Evolutionary conservation across 1,140 invertebrate genomes (phyloP), one percentile per base, ranked within the genome.

Genomic region (Oncopodura yosiiana): DNA sequence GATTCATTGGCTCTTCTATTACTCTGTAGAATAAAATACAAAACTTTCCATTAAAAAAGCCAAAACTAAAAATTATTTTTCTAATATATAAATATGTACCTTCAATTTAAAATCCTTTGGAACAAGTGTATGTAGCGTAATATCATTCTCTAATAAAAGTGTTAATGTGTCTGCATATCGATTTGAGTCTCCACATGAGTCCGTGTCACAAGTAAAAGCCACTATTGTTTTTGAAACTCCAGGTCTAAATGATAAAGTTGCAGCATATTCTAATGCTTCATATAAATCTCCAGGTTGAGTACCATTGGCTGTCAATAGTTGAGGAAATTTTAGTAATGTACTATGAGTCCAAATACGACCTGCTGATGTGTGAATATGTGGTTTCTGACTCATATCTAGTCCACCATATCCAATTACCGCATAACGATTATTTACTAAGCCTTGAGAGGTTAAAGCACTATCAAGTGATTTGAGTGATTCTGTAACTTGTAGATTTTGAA

Each of bases 321-420:
- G 51, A 5, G 53, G 44, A 12, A 58, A 32, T 54, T 59, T 56
- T 18, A 60, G 58, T 16, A 58, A 32, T 2, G 63, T 60, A 27
- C 44, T 63, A 60, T 53, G 62, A 53, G 27, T 66, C 66, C 56
- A 74, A 26, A 75, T 60, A 39, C 72, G 58, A 5, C 72, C 71
- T 29, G 73, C 69, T 26, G 73, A 68, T 0, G 75, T 77, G 46
- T 71, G 69, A 4, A 69, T 61, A 26, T 73, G 69, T 3, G 70
- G 68, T 21, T 59, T 51, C 21, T 65, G 45, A 53, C 65, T 66
- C 14, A 65, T 56, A 1, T 68, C 66, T 23, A 66, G 51, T 3
- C 74, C 74, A 18, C 72, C 72, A 63, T 74, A 78, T 12, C 73
- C 71, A 19, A 77, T 69, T 12, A 78, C 56, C 23, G 73, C 70